Conservation (phyloP, 2,888 invertebrate genomes). For the Dynastes hyllus region DNA sequence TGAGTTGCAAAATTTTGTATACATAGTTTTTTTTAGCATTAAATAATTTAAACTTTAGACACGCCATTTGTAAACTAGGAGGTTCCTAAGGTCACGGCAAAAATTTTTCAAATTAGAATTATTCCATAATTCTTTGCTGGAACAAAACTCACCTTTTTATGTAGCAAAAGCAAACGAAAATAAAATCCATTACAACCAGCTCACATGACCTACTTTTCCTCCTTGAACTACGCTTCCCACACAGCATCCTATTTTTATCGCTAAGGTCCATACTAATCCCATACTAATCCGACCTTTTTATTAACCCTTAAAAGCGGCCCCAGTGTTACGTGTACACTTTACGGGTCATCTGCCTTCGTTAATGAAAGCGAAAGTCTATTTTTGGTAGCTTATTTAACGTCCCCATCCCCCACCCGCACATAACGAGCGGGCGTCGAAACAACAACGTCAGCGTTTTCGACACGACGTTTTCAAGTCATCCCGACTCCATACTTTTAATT, state of each 20-base stretch:
- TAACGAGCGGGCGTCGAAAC: background rate
- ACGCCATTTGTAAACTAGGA: too few species aligned
- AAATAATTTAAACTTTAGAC: too few species aligned
- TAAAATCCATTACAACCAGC: background rate
- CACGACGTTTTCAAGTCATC: background rate
- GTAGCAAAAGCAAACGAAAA: too few species aligned
- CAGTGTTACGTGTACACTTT: background rate
- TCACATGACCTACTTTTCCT: background rate
- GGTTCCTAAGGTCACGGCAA: too few species aligned
- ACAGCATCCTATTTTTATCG: too few species aligned
- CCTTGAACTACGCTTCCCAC: background rate
- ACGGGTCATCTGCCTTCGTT: slow-evolving; percentile 8
- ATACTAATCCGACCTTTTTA: slow-evolving; percentile 1
- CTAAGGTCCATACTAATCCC: background rate
- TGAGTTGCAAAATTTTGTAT: too few species aligned
- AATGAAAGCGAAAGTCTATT: slow-evolving; percentile 19
- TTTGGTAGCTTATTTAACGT: background rate
- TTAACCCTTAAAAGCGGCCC: slow-evolving; percentile 1
- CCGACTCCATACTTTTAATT: slow-evolving; percentile 6
- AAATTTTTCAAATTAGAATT: too few species aligned
- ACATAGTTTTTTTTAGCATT: too few species aligned
- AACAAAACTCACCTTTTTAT: too few species aligned
- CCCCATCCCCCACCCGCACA: too few species aligned
- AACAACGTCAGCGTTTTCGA: background rate
- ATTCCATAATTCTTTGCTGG: too few species aligned